These are phyloP conservation scores for Brachionus rubens DNA, from an alignment of 1,140 invertebrate genomes.

Conservation along the genomic window DNA sequence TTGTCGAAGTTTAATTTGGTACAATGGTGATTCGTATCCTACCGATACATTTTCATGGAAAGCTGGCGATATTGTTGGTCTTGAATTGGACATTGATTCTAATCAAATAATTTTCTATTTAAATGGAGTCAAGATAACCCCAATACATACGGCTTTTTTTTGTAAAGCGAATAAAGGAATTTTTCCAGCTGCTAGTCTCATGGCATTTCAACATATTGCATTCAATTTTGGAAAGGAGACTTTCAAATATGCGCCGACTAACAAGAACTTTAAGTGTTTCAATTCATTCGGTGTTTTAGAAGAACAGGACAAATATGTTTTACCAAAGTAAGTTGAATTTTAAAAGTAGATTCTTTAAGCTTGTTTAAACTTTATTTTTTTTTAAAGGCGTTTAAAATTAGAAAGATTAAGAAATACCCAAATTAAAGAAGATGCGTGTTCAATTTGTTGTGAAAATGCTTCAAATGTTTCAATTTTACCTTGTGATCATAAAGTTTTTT, in stretches of 20 bases:
- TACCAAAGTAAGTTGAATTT: conserved; percentile 61
- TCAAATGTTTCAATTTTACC: conserved; percentile 73
- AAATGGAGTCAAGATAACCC: not conserved
- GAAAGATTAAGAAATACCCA: conserved; percentile 71
- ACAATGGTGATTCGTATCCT: conserved; percentile 5
- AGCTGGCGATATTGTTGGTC: conserved; percentile 8
- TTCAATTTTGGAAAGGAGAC: conserved; percentile 85
- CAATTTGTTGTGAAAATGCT: conserved; percentile 77
- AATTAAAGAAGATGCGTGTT: conserved; percentile 79
- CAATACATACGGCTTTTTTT: conserved; percentile 24
- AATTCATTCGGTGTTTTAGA: conserved; percentile 72
- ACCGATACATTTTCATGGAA: not conserved
- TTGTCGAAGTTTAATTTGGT: conserved; percentile 82
- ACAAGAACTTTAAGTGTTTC: conserved; percentile 69
- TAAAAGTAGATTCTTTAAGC: not conserved
- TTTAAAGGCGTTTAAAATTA: conserved; percentile 70
- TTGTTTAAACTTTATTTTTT: conserved; percentile 27
- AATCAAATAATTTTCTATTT: conserved; percentile 4
- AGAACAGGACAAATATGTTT: conserved; percentile 69
- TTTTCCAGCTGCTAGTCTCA: conserved; percentile 88
- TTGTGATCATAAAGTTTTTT: conserved; percentile 70
- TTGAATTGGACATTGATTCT: not conserved
- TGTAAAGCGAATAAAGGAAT: conserved; percentile 66
- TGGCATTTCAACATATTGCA: conserved; percentile 88
- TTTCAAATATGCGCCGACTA: conserved; percentile 73